phyloP scores from a whole-genome alignment of 53 echinoderm and acorn worm species.

The Temnopleurus reevesii region DNA sequence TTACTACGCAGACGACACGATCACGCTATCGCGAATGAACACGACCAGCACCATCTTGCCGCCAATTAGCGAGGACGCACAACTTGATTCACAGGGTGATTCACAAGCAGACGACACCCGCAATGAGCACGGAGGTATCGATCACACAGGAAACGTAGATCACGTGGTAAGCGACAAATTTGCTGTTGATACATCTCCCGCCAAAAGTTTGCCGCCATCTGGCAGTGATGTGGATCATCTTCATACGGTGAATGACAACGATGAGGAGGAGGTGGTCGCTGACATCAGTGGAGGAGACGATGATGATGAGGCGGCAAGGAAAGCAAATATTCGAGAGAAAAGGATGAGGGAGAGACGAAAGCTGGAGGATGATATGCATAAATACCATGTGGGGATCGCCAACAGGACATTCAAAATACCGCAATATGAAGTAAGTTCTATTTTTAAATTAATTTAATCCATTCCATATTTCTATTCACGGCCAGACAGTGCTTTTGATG shows the following conservation, averaged over 20 bases:
- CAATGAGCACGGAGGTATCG: background rate
- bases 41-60: conserved; percentile 48
- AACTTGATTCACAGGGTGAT: background rate
- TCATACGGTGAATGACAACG: conserved; percentile 11
- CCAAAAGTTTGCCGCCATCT: conserved; percentile 20
- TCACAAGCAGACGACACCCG: background rate
- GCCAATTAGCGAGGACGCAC: conserved; percentile 25
- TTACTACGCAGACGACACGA: background rate
- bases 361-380: conserved; percentile 56
- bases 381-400: conserved; percentile 84
- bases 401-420: conserved; percentile 76
- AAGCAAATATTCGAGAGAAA: conserved; percentile 24
- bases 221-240: background rate
- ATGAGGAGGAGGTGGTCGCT: background rate
- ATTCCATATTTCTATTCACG: too few species aligned
- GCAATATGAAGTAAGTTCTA: conserved; percentile 53
- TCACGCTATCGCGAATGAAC: conserved; percentile 30
- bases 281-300: background rate
- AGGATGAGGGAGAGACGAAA: conserved; percentile 51
- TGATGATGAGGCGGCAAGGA: conserved; percentile 12
- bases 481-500: too few species aligned
- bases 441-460: too few species aligned
- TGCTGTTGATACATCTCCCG: background rate
- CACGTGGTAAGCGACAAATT: conserved; percentile 39
- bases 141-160: conserved; percentile 5